Evolutionary conservation across 2,888 invertebrate genomes (phyloP).

Genomic region (Pristionchus arcanus): DNA sequence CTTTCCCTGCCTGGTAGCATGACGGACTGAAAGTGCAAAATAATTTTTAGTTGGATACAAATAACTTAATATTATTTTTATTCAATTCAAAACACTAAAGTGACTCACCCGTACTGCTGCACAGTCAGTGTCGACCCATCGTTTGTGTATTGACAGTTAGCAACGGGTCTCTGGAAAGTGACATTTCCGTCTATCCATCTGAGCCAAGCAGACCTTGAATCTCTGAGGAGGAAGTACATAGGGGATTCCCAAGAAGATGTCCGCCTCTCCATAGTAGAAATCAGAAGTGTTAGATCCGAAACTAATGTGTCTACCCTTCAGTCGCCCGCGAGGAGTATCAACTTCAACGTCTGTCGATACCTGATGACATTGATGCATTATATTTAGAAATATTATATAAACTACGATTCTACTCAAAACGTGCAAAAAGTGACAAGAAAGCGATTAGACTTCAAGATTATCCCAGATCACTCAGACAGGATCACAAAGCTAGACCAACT

Average conservation of each 20-base stretch:
- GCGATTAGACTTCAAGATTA: too few relatives aligned
- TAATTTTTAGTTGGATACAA: not conserved
- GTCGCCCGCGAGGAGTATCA: conserved; percentile 44
- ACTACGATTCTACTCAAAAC: too few relatives aligned
- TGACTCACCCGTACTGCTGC: conserved; percentile 46
- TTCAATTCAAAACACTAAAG: too few relatives aligned
- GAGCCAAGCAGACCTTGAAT: not conserved
- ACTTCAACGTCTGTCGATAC: conserved; percentile 19
- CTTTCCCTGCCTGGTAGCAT: not conserved
- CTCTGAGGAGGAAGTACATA: conserved; percentile 10
- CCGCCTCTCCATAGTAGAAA: conserved; percentile 42
- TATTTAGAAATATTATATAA: too few relatives aligned
- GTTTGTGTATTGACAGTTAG: conserved; percentile 22
- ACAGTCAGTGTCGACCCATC: not conserved
- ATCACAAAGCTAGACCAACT: too few relatives aligned
- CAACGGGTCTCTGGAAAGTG: not conserved
- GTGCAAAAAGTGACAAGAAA: too few relatives aligned
- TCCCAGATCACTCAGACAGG: too few relatives aligned
- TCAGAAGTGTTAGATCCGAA: conserved; percentile 12
- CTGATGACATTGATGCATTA: not conserved
- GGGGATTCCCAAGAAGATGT: conserved; percentile 46
- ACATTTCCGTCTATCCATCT: not conserved
- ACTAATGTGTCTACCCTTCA: conserved; percentile 3
- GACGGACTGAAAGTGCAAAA: not conserved
- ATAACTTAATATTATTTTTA: too few relatives aligned